Evolutionary conservation across 2,888 invertebrate species (phyloP), one percentile per base, ranked within the genome.

Genomic region (Meiosimyza decipiens): DNA sequence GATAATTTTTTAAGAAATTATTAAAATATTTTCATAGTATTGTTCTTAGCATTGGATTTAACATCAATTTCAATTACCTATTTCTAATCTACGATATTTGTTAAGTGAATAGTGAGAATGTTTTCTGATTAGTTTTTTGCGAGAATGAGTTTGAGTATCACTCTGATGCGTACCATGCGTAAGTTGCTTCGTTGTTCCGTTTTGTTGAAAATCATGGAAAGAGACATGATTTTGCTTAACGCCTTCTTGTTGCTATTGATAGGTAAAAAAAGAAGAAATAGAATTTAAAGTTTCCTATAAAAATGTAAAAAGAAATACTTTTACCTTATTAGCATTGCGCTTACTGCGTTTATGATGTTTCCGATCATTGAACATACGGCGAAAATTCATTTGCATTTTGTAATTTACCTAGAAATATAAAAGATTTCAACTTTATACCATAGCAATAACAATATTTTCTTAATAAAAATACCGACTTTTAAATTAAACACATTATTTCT

Each of bases 171-270:
- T 91, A 95, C 95, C 95, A 90, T 94, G 93, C 87, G 94, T 92
- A 89, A 95, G 82, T 78, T 86, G 93, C 89, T 95, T 95, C 74
- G 94, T 93, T 83, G 94, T 92, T 86, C 95, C 95, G 83, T 95
- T 95, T 89, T 95, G 94, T 88, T 94, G 94, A 88, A 95, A 94
- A 89, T 95, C 95, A 65, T 94, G 94, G 89, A 95, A 95, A 87
- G 94, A 94, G 80, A 95, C 95, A 88, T 95, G 95, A 87, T 95
- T 95, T 82, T 92, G 91, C 89, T 87, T 87, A 16, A 94, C 94
- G 81, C 94, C 94, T 86, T 95, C 94, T 93, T 94, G 89, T 74
- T 89, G 89, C 75, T 90, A 52, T 51, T 73, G 57, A 63, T 40
- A 40, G 9, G 40, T 9, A 7, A 40, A 9, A 40, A 40, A 9